phyloP scores from a whole-genome alignment of 2,113 vertebrate genomes.

The Saguinus midas region DNA sequence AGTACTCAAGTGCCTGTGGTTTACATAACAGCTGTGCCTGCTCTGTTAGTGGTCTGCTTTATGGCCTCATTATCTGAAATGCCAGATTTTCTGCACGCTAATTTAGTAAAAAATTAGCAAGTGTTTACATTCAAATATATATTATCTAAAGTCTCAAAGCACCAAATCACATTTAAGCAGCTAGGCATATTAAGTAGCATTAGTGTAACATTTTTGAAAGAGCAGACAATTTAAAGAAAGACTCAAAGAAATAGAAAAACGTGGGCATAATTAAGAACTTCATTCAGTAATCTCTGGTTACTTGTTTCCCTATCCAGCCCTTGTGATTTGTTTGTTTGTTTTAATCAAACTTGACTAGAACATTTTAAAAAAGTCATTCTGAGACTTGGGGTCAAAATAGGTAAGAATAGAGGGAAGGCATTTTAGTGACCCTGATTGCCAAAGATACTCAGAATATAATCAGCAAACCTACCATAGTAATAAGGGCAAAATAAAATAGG shows the following conservation, averaged over 20 bases:
- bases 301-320: background rate
- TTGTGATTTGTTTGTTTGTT: background rate
- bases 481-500: background rate
- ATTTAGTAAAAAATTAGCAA: conserved; percentile 41
- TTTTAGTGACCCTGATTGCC: background rate
- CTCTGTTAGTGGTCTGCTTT: conserved; percentile 25
- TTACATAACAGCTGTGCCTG: background rate
- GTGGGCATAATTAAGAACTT: background rate
- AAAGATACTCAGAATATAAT: background rate
- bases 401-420: background rate
- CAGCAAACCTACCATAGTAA: background rate
- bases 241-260: conserved; percentile 28
- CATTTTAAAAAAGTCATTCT: background rate
- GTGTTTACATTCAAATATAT: conserved; percentile 49
- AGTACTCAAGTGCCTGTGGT: background rate
- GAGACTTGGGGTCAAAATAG: background rate
- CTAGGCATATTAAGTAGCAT: conserved; percentile 24
- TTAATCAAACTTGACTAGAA: conserved; percentile 19
- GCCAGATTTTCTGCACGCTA: conserved; percentile 28
- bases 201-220: conserved; percentile 43
- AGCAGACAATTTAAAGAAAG: conserved; percentile 31
- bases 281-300: background rate
- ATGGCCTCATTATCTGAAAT: conserved; percentile 48
- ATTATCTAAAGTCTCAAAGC: conserved; percentile 20
- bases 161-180: conserved; percentile 43